Evolutionary conservation across 2,113 vertebrate genomes (phyloP).

Genomic region (Excalfactoria chinensis): DNA sequence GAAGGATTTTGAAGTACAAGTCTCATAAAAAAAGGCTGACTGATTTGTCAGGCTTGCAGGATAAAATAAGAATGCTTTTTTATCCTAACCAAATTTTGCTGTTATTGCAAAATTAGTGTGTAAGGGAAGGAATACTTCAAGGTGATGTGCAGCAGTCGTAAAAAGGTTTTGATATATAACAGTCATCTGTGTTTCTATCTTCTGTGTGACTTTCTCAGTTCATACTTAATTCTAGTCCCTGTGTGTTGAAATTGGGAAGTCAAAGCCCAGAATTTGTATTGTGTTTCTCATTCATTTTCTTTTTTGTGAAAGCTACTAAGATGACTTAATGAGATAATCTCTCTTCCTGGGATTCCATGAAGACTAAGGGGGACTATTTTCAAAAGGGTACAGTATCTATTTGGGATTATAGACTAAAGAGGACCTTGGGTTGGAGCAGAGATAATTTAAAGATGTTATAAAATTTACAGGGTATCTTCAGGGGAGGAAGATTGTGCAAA

Average conservation of each 20-base stretch:
- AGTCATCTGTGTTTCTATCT: not conserved
- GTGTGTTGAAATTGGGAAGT: slow-evolving; percentile 3
- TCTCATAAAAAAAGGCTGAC: not conserved
- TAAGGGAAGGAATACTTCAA: not conserved
- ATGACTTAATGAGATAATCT: not conserved
- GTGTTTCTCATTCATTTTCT: not conserved
- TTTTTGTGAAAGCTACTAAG: not conserved
- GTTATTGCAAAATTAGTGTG: not conserved
- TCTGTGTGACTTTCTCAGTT: slow-evolving; percentile 5
- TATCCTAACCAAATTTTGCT: not conserved
- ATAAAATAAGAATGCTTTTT: slow-evolving; percentile 6
- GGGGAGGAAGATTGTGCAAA: not conserved
- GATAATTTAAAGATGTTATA: not conserved
- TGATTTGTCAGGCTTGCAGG: slow-evolving; percentile 9
- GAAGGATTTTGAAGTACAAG: slow-evolving; percentile 8
- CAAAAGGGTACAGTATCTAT: not conserved
- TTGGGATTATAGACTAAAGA: not conserved
- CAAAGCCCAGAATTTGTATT: not conserved
- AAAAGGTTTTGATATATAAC: slow-evolving; percentile 1
- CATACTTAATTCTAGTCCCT: not conserved
- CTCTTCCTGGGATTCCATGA: not conserved
- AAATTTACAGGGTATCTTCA: not conserved
- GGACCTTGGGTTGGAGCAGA: not conserved
- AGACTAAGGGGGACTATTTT: not conserved
- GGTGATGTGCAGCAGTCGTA: not conserved